Conservation (phyloP, 2,797 vertebrate genomes). For the Channallabes apus region DNA sequence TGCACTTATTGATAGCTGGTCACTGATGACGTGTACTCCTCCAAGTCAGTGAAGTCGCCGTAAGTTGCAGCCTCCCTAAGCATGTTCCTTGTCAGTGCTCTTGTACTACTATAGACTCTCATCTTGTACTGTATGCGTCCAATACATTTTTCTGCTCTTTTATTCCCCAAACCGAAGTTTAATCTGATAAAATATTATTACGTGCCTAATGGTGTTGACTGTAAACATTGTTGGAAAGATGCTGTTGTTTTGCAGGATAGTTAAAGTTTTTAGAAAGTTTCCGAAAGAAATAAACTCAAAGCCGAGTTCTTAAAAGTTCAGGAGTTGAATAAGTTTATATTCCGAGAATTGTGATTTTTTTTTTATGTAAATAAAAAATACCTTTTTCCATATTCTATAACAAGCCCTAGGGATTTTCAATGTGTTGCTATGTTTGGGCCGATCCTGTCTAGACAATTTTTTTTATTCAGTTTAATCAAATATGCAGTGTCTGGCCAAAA, state of each 20-base stretch:
- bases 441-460: not conserved
- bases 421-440: not conserved
- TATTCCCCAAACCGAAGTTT: not conserved
- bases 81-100: too few relatives aligned
- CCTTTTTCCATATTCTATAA: not conserved
- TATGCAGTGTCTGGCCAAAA: too few relatives aligned
- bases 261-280: not conserved
- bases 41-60: too few relatives aligned
- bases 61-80: too few relatives aligned
- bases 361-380: not conserved
- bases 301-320: not conserved
- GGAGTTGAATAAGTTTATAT: not conserved
- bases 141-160: not conserved
- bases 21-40: too few relatives aligned
- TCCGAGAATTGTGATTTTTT: not conserved
- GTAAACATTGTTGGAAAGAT: not conserved
- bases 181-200: not conserved
- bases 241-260: not conserved
- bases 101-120: not conserved
- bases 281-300: not conserved
- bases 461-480: not conserved
- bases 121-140: not conserved
- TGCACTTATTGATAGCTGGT: too few relatives aligned
- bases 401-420: too few relatives aligned
- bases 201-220: not conserved